Evolutionary conservation across 2,113 vertebrate species (phyloP), one percentile per base, ranked within the genome.

Genomic region (Lipotes vexillifer): DNA sequence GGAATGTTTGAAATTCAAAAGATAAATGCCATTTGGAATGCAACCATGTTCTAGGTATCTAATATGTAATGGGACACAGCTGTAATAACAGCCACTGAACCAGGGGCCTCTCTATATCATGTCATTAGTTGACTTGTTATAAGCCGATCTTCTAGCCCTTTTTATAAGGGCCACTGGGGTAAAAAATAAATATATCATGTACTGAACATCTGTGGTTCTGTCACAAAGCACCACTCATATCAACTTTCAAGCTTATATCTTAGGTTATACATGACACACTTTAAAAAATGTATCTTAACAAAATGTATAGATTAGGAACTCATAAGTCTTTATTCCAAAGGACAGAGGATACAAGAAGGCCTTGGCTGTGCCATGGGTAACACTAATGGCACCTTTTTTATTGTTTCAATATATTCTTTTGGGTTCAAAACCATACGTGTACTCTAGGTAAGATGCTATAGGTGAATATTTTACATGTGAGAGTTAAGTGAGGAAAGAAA

Each of bases 11-110:
- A 99, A 98, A 98, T 98, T 97, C 98, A 92, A 98, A 98, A 98
- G 98, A 98, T 98, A 98, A 99, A 99, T 99, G 98, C 98, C 98
- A 98, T 97, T 98, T 97, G 92, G 98, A 99, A 98, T 98, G 97
- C 97, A 97, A 98, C 98, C 97, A 98, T 97, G 98, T 98, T 98
- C 98, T 98, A 99, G 98, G 97, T 98, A 97, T 98, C 98, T 98
- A 98, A 98, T 57, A 97, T 83, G 1, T 98, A 99, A 99, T 98
- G 97, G 97, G 98, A 95, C 95, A 98, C 98, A 99, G 98, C 98
- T 99, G 99, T 99, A 98, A 98, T 97, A 99, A 98, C 98, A 99
- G 96, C 94, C 97, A 97, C 92, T 96, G 98, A 98, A 98, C 97
- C 98, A 93, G 97, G 96, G 98, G 96, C 94, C 74, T 97, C 98